These are phyloP conservation scores for Neoascia interrupta DNA, from an alignment of 2,888 invertebrate genomes.

Conservation along the genomic window DNA sequence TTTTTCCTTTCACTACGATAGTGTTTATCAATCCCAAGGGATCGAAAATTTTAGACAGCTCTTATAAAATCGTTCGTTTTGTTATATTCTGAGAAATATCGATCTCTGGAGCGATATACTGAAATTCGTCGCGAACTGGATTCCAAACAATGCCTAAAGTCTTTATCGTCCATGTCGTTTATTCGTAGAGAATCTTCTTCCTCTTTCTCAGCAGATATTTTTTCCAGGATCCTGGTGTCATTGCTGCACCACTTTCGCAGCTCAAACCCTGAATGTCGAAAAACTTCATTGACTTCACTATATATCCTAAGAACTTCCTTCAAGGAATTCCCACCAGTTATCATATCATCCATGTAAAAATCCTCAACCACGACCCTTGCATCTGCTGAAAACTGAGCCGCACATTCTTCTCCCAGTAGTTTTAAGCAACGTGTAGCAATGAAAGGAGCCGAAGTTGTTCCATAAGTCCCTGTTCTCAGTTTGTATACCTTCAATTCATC, in stretches of 20 bases:
- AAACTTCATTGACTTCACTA: slow-evolving; percentile 1
- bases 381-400: slow-evolving; percentile 46
- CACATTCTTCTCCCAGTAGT: no score
- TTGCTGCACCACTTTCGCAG: slow-evolving; percentile 34
- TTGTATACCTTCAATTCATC: no score
- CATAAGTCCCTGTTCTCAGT: neutral
- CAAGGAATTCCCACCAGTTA: slow-evolving; percentile 23
- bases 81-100: neutral
- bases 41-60: slow-evolving; percentile 39
- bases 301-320: neutral
- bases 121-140: slow-evolving; percentile 9
- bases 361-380: slow-evolving; percentile 7
- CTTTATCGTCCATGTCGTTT: slow-evolving; percentile 31
- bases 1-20: slow-evolving; percentile 39
- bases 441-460: neutral
- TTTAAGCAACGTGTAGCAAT: no score
- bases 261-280: slow-evolving; percentile 8
- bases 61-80: no score
- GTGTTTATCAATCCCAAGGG: slow-evolving; percentile 15
- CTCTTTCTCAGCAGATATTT: neutral
- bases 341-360: slow-evolving; percentile 52
- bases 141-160: slow-evolving; percentile 40
- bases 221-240: neutral
- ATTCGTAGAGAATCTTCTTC: neutral
- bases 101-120: neutral